Base-by-base conservation (phyloP, 2,797 vertebrate genomes). In the Carduelis carduelis region DNA sequence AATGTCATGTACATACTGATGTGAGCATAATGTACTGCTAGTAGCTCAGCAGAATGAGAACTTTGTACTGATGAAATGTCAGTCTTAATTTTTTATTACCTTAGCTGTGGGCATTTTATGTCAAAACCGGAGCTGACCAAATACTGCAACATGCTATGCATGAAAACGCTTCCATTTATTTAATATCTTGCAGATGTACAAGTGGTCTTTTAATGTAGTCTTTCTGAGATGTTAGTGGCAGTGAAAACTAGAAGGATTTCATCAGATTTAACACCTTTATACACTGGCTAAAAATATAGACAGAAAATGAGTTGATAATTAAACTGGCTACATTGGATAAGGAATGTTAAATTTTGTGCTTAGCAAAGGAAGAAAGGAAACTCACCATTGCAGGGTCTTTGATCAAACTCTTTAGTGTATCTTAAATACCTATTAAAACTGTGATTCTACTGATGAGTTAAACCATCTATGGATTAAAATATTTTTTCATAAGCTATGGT, bases 1-100 rank as follows among this genome's bases (percentile, higher is more conserved):
- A 69, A 30, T 96, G 96, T 94, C 95, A 93, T 61, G 41, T 69
- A 90, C 91, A 93, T 94, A 93, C 90, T 96, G 95, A 96, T 95
- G 87, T 90, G 89, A 93, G 89, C 80, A 78, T 78, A 94, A 87
- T 83, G 79, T 81, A 90, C 91, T 90, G 52, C 89, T 90, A 93
- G 92, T 91, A 93, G 89, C 84, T 97, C 89, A 96, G 92, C 94
- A 96, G 87, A 92, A 96, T 24, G 52, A 64, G 89, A 87, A 86
- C 82, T 87, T 82, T 9, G 24, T 69, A 72, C 87, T 72, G 84
- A 96, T 69, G 66, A 95, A 87, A 93, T 86, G 95, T 96, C 95
- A 93, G 55, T 90, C 87, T 95, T 93, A 88, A 96, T 96, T 94
- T 96, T 91, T 93, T 47, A 84, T 96, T 95, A 79, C 46, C 47